Conservation (phyloP, 2,113 vertebrate genomes). For the Tychaedon coryphoeus region DNA sequence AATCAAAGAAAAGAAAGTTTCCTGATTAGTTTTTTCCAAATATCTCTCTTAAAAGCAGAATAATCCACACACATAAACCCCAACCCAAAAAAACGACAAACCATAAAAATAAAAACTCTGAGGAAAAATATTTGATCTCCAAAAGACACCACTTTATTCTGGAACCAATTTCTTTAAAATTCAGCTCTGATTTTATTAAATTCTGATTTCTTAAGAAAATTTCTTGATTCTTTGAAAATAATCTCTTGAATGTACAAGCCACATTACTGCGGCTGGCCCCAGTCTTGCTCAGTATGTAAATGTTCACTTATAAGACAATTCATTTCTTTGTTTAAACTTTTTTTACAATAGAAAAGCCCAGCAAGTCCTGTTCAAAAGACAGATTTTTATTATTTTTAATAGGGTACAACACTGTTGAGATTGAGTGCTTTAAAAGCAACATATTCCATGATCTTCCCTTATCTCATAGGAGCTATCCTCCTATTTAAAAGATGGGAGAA, state of each 20-base stretch:
- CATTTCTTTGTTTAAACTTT: neutral
- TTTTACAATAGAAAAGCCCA: neutral
- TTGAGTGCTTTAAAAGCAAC: neutral
- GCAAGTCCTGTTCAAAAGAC: neutral
- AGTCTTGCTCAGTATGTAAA: neutral
- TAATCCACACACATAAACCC: neutral
- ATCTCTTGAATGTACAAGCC: neutral
- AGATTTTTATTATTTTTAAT: neutral
- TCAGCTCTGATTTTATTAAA: neutral
- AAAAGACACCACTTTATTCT: neutral
- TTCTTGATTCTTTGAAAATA: neutral
- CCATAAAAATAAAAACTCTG: neutral
- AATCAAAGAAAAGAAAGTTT: neutral
- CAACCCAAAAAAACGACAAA: neutral
- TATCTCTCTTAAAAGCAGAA: neutral
- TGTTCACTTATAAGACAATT: neutral
- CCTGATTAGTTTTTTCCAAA: neutral
- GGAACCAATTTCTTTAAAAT: neutral
- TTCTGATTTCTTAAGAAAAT: neutral
- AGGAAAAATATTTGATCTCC: neutral
- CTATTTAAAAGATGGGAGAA: neutral
- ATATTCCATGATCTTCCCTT: neutral
- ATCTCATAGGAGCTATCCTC: neutral
- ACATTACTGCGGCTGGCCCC: neutral
- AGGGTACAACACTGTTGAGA: neutral